Evolutionary conservation across 2,797 vertebrate genomes (phyloP).

Genomic region (Sciaenops ocellatus): DNA sequence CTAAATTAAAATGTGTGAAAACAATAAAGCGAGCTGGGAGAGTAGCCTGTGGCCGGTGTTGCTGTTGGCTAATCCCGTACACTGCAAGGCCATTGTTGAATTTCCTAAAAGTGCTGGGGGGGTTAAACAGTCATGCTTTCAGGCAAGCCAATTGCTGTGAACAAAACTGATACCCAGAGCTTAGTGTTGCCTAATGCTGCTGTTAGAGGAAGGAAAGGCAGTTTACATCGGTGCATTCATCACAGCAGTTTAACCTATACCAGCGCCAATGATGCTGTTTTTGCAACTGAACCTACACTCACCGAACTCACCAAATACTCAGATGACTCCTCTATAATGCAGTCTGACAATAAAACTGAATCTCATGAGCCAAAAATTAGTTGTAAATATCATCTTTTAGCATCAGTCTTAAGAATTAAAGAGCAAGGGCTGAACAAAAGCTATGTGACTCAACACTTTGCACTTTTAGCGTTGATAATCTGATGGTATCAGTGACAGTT

Average conservation of each 20-base stretch:
- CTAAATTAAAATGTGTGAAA: constrained; percentile 33
- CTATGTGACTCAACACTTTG: neutral
- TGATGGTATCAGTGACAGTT: neutral
- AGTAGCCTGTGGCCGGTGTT: constrained; percentile 24
- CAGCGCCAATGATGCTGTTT: neutral
- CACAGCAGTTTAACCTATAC: too few relatives aligned
- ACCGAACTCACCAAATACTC: too few relatives aligned
- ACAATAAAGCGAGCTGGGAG: constrained; percentile 9
- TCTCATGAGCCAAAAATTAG: neutral
- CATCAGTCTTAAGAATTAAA: neutral
- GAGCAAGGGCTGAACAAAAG: neutral
- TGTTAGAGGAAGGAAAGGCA: constrained; percentile 12
- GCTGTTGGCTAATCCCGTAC: constrained; percentile 47
- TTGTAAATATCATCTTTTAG: neutral
- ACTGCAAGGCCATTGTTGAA: constrained; percentile 44
- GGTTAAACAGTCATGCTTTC: constrained; percentile 56
- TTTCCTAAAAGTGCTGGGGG: constrained; percentile 33
- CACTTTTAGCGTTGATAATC: neutral
- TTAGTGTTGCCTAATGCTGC: constrained; percentile 29
- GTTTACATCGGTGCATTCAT: neutral
- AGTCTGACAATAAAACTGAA: too few relatives aligned
- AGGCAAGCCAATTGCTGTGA: constrained; percentile 47
- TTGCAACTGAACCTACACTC: neutral
- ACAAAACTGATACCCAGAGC: constrained; percentile 39
- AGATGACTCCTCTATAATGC: too few relatives aligned